Evolutionary conservation across 2,888 invertebrate species (phyloP).

Genomic region (Penaeus monodon): DNA sequence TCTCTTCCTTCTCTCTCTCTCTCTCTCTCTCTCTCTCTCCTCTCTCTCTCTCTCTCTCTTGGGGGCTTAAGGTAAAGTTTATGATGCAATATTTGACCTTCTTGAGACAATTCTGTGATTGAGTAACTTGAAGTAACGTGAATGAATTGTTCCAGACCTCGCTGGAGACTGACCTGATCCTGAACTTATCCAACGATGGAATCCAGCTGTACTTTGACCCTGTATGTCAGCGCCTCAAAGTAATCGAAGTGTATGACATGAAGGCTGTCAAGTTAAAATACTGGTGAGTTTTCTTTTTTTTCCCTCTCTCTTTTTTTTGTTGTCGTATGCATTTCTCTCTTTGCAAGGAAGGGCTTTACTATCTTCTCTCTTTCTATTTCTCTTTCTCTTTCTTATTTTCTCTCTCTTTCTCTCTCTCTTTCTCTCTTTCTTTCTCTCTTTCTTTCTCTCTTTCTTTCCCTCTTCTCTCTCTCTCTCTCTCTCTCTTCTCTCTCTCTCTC

Average conservation of each 20-base stretch:
- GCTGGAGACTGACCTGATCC: constrained; percentile 92
- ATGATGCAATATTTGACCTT: too few relatives aligned
- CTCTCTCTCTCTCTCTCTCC: too few relatives aligned
- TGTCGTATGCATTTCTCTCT: neutral
- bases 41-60: too few relatives aligned
- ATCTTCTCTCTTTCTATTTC: neutral
- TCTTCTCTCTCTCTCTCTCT: neutral
- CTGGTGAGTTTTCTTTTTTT: constrained; percentile 77
- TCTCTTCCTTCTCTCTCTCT: too few relatives aligned
- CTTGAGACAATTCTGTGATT: too few relatives aligned
- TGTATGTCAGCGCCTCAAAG: constrained; percentile 90
- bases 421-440: neutral
- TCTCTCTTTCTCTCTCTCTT: neutral
- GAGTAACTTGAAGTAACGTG: neutral
- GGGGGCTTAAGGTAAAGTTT: too few relatives aligned
- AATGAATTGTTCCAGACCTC: constrained; percentile 81
- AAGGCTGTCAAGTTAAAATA: constrained; percentile 96
- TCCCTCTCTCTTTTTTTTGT: neutral
- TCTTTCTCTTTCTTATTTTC: neutral
- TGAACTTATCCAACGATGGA: constrained; percentile 96
- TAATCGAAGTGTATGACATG: constrained; percentile 97
- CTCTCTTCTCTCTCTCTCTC: neutral
- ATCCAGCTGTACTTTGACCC: constrained; percentile 97
- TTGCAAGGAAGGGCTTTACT: too few relatives aligned
- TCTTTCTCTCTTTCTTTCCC: neutral